Evolutionary conservation across 2,888 invertebrate species (phyloP), one percentile per base, ranked within the genome.

Genomic region (Margaritifera margaritifera): DNA sequence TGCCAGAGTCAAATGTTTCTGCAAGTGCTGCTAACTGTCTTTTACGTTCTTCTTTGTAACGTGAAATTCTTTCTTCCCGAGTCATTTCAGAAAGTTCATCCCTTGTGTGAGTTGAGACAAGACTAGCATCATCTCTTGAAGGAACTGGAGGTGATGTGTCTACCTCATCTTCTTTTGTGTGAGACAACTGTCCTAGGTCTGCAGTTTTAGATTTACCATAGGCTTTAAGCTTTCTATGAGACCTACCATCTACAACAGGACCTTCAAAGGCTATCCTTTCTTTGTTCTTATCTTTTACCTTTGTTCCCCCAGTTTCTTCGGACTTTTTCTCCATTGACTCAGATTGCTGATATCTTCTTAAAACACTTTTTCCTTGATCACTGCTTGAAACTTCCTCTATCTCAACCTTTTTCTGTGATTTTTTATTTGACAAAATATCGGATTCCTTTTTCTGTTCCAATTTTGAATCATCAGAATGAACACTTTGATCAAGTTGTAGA

Each of bases 31-130:
- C 93, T 73, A 94, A 90, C 88, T 94, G 94, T 82, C 92, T 92
- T 73, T 93, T 91, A 67, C 94, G 91, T 86, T 94, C 93, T 84
- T 94, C 94, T 88, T 94, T 94, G 89, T 94, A 94, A 81, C 92
- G 92, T 82, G 92, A 93, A 83, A 94, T 93, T 86, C 94, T 91
- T 89, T 93, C 93, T 86, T 92, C 91, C n/a, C 84, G 66, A 31
- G 69, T 64, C 31, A 74, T 22, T 56, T 69, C 66, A 42, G 74
- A 62, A 31, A 55, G 18, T 54, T 74, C 77, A 64, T 74, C 77
- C n/a, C 55, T 60, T 62, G 58, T 51, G 6, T 27, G 55, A 25
- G 56, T 42, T 31, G 62, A 2, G n/a, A 24, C 68, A 53, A 77
- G 51, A 42, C 56, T 56, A 57, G 55, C 60, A 56, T 77, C 72